phyloP scores from a whole-genome alignment of 2,888 invertebrate species.

The Hypsopygia costalis region DNA sequence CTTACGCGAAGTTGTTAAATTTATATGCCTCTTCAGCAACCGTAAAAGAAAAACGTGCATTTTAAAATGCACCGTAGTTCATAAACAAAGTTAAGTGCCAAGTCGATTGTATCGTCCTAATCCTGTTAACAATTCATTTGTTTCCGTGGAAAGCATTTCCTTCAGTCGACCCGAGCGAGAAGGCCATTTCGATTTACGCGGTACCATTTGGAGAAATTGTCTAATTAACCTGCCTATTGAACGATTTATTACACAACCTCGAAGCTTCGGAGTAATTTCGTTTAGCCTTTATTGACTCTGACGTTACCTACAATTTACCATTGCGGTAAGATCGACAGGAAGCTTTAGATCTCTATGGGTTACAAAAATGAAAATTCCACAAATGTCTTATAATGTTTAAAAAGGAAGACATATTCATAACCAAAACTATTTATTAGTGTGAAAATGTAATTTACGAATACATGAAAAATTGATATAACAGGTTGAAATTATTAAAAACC shows the following conservation, averaged over 20 bases:
- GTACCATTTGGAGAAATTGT: conserved; percentile 59
- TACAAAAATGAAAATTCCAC: neutral
- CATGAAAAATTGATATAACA: too few species aligned
- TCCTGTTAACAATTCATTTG: conserved; percentile 49
- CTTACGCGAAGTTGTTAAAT: too few species aligned
- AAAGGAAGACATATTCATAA: too few species aligned
- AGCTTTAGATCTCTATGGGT: neutral
- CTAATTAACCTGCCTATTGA: conserved; percentile 72
- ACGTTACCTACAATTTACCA: conserved; percentile 49
- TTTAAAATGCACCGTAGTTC: neutral
- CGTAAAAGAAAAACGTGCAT: too few species aligned
- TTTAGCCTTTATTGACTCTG: conserved; percentile 55
- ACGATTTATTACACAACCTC: conserved; percentile 62
- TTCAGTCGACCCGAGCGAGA: conserved; percentile 34
- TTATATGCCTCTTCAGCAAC: too few species aligned
- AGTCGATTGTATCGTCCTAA: conserved; percentile 25
- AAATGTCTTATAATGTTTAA: neutral
- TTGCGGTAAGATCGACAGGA: conserved; percentile 32
- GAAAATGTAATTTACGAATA: too few species aligned
- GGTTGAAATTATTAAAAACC: too few species aligned
- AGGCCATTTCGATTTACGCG: conserved; percentile 52
- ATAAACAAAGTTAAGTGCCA: neutral
- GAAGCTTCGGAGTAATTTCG: conserved; percentile 51
- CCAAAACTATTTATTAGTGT: too few species aligned
- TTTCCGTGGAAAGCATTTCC: conserved; percentile 40